Evolutionary conservation across 2,797 vertebrate genomes (phyloP).

Genomic region (Oryzias sinensis): DNA sequence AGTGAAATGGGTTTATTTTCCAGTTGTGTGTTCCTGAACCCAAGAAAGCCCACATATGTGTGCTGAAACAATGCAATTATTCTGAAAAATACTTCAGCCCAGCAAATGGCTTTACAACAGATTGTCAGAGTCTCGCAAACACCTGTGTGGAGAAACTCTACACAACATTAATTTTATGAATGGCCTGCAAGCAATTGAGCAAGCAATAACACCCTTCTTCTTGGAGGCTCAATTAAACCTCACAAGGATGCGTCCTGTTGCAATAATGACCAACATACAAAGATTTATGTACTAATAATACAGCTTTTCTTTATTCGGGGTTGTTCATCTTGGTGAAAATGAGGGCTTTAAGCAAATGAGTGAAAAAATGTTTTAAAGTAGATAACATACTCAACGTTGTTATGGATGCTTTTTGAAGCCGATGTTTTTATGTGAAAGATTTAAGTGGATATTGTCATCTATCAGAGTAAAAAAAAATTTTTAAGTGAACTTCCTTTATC

Average conservation of each 20-base stretch:
- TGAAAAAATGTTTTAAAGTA: no score
- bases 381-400: no score
- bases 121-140: slow-evolving; percentile 15
- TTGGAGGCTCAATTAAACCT: slow-evolving; percentile 62
- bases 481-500: neutral
- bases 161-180: slow-evolving; percentile 43
- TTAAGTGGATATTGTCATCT: neutral
- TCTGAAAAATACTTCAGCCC: slow-evolving; percentile 10
- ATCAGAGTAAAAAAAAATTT: neutral
- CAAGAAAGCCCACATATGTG: neutral
- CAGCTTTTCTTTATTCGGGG: slow-evolving; percentile 13
- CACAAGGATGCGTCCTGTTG: slow-evolving; percentile 29
- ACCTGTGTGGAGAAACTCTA: slow-evolving; percentile 16
- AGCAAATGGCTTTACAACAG: slow-evolving; percentile 10
- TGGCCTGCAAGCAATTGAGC: slow-evolving; percentile 48
- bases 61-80: slow-evolving; percentile 1
- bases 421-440: no score
- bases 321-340: slow-evolving; percentile 10
- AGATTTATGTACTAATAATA: slow-evolving; percentile 23
- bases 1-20: neutral
- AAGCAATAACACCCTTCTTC: slow-evolving; percentile 54
- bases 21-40: no score
- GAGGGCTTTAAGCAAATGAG: slow-evolving; percentile 8
- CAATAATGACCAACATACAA: slow-evolving; percentile 43
- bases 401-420: no score